Evolutionary conservation across 2,797 vertebrate species (phyloP).

Genomic region (Gymnothorax javanicus): DNA sequence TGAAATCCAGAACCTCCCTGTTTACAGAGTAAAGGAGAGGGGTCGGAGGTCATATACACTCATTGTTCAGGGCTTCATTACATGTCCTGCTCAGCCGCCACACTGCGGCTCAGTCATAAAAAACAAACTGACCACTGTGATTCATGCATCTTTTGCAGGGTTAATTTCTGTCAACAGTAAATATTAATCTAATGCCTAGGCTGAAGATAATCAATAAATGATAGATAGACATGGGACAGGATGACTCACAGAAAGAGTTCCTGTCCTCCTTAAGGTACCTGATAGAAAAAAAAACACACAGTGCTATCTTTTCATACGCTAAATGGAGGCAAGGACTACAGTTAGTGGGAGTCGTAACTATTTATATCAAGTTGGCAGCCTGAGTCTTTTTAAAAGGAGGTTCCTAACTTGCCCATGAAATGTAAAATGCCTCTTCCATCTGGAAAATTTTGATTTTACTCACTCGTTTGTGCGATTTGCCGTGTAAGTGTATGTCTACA

Average conservation of each 20-base stretch:
- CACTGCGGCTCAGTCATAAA: conserved; percentile 2
- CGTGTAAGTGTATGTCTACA: background rate
- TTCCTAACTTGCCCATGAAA: background rate
- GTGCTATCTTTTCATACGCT: background rate
- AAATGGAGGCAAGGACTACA: background rate
- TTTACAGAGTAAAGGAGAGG: background rate
- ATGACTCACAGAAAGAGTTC: background rate
- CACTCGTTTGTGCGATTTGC: background rate
- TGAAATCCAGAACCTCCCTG: conserved; percentile 24
- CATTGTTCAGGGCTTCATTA: too few relatives aligned
- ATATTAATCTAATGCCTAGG: background rate
- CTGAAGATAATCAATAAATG: background rate
- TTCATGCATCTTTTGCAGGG: background rate
- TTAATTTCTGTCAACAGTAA: too few relatives aligned
- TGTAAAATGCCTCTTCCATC: background rate
- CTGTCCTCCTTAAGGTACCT: background rate
- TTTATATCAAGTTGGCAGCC: conserved; percentile 5
- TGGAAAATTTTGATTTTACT: background rate
- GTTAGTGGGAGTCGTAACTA: conserved; percentile 6
- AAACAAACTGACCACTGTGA: background rate
- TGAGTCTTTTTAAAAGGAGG: background rate
- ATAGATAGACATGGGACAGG: background rate
- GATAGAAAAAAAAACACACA: background rate
- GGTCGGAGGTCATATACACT: background rate
- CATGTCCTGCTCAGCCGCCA: conserved; percentile 4